Percentiles rank a stretch among this genome's conserved stretches.
Conservation (phyloP, 2,113 vertebrate species). For the Grantiella picta region DNA sequence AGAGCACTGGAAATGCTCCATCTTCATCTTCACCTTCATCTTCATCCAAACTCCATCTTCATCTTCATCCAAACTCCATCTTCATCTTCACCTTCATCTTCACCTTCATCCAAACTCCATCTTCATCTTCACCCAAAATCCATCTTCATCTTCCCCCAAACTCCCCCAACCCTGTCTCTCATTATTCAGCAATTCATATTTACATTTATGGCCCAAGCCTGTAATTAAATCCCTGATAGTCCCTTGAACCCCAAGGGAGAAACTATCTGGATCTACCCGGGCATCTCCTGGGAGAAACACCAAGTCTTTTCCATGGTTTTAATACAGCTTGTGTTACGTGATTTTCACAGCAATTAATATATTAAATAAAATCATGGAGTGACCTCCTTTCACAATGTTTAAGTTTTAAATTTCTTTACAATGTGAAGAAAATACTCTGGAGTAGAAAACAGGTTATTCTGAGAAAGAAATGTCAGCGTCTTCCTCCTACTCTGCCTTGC, state of each 20-base stretch:
- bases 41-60: neutral
- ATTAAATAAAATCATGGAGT: neutral
- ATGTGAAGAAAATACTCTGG: neutral
- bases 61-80: neutral
- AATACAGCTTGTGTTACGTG: neutral
- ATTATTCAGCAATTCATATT: neutral
- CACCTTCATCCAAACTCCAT: too few species aligned
- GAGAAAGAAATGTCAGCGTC: neutral
- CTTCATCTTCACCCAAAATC: neutral
- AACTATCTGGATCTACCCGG: neutral
- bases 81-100: neutral
- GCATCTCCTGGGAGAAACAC: neutral
- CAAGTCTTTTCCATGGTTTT: neutral
- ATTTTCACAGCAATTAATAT: slow-evolving; percentile 2
- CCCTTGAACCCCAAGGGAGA: neutral
- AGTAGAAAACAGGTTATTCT: neutral
- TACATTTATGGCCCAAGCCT: neutral
- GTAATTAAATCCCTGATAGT: neutral
- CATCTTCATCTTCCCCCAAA: neutral
- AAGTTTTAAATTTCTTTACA: neutral
- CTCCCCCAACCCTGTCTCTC: neutral
- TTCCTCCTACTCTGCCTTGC: neutral
- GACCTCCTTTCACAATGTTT: neutral
- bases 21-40: neutral
- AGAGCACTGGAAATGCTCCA: neutral